Conservation (phyloP, 2,113 vertebrate genomes). For the Cichladusa arquata region DNA sequence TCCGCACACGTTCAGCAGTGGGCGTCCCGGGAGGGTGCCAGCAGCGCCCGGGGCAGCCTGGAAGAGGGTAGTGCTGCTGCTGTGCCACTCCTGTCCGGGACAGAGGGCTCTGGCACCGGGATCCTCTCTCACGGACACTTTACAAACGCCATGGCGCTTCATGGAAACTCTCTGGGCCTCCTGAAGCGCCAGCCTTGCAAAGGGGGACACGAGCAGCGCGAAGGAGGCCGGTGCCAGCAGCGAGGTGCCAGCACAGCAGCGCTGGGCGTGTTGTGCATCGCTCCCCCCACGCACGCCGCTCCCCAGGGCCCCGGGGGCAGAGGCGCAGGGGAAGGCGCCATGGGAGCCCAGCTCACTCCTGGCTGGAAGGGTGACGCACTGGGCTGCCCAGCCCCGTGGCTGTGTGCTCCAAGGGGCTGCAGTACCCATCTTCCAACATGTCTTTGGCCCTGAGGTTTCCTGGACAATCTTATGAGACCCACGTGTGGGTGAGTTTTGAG, state of each 20-base stretch:
- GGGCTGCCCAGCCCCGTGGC: not conserved
- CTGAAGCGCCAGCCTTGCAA: not conserved
- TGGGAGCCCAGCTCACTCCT: not conserved
- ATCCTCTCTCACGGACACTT: accelerated
- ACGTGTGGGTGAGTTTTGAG: accelerated
- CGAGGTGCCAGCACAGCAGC: not conserved
- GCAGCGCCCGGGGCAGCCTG: accelerated
- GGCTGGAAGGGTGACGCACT: accelerated
- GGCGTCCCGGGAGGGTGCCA: not conserved
- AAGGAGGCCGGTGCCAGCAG: not conserved
- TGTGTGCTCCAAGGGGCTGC: accelerated
- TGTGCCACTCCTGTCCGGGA: accelerated
- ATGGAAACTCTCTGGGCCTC: not conserved
- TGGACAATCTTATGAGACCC: accelerated
- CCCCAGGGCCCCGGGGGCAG: not conserved
- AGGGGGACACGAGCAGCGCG: accelerated
- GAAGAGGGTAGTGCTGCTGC: not conserved
- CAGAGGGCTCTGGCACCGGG: not conserved
- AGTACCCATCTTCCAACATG: accelerated
- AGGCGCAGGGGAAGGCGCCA: not conserved
- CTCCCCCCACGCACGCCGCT: not conserved
- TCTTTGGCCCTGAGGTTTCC: not conserved
- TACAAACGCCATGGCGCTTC: accelerated
- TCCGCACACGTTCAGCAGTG: not conserved
- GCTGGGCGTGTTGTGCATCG: not conserved